These are phyloP conservation scores for Teleogryllus occipitalis DNA, from an alignment of 1,140 invertebrate species.

Conservation along the genomic window DNA sequence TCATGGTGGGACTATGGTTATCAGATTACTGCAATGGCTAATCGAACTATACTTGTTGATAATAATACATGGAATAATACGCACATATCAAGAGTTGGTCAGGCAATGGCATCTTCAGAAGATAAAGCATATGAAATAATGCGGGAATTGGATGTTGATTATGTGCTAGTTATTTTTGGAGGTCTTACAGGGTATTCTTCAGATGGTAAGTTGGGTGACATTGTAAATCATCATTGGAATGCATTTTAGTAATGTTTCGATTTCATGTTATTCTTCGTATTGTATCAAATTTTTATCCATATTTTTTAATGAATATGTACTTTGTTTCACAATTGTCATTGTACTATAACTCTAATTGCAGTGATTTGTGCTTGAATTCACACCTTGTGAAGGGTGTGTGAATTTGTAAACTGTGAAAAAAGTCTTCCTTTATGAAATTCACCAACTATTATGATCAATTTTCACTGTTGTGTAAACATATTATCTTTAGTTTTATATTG, in stretches of 20 bases:
- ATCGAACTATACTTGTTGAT: conserved; percentile 95
- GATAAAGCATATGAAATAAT: conserved; percentile 97
- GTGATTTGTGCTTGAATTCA: too few relatives aligned
- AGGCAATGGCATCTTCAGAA: conserved; percentile 95
- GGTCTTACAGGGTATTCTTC: conserved; percentile 97
- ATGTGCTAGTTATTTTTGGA: conserved; percentile 96
- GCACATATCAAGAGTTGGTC: conserved; percentile 92
- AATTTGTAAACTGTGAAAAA: too few relatives aligned
- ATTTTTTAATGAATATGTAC: background rate
- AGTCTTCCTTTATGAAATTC: too few relatives aligned
- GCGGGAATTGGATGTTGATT: conserved; percentile 93
- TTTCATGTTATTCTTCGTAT: background rate
- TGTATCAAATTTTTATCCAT: background rate
- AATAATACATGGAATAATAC: conserved; percentile 99
- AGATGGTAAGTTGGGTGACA: conserved; percentile 59
- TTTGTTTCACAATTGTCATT: background rate
- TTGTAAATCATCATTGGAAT: background rate
- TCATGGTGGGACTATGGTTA: conserved; percentile 99
- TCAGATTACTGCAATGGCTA: conserved; percentile 98
- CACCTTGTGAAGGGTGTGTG: too few relatives aligned
- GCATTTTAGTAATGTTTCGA: background rate
- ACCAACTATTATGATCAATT: too few relatives aligned
- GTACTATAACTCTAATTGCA: too few relatives aligned
- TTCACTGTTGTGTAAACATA: too few relatives aligned
- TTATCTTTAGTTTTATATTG: too few relatives aligned